Evolutionary conservation across 2,888 invertebrate genomes (phyloP), one percentile per base, ranked within the genome.

Genomic region (Allolobophora icterica): DNA sequence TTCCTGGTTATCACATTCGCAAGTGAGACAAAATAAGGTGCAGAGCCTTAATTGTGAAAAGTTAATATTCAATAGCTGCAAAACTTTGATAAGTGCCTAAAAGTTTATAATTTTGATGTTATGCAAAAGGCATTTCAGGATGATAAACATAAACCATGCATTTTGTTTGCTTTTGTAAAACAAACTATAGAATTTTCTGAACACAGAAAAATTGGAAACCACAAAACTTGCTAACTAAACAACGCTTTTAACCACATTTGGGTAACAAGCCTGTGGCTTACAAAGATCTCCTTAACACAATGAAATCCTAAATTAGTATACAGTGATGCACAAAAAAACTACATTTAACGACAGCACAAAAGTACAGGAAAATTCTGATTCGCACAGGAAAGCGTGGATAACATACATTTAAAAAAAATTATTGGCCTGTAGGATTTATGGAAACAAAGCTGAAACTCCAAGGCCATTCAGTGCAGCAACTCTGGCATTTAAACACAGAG

Each of bases 1-100:
- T 71, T 71, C 71, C n/a, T n/a, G 71, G 71, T n/a, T 71, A 71
- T 71, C 71, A 71, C 71, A 71, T 71, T 71, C 71, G 8, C n/a
- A 8, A 71, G 11, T 71, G 71, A 30, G 11, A 71, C 71, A 71
- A 71, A 71, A n/a, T 13, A n/a, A n/a, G 71, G 71, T 13, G n/a
- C 8, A 71, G 30, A 71, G n/a, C n/a, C n/a, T n/a, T n/a, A 52
- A 52, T 13, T 71, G 71, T n/a, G n/a, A 71, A 71, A 30, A 71
- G n/a, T n/a, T 24, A 52, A 71, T 71, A 71, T 71, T 71, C 71
- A 71, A 71, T n/a, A n/a, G n/a, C 0, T 17, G 17, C n/a, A 71
- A 71, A 30, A 71, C n/a, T 71, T 71, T 71, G 71, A 71, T 71
- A n/a, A 30, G n/a, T n/a, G n/a, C 71, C 71, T n/a, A 30, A 71